These are phyloP conservation scores for Ruditapes philippinarum DNA, from an alignment of 1,140 invertebrate genomes.

Conservation along the genomic window DNA sequence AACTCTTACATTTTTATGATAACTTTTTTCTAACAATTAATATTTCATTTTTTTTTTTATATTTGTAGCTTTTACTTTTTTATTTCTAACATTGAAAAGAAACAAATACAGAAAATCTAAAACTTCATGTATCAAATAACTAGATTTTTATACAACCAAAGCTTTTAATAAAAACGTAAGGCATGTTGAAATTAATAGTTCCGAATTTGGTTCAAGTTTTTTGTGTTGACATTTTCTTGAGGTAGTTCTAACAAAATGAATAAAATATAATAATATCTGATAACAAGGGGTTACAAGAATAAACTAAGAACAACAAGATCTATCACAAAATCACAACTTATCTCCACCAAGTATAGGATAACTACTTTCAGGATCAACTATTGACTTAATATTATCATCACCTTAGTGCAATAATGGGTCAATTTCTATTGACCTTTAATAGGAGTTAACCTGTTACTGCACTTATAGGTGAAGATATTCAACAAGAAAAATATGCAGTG, in stretches of 20 bases:
- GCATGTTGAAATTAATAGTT: too few relatives aligned
- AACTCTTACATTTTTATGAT: too few relatives aligned
- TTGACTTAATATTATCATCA: too few relatives aligned
- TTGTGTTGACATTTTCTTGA: not conserved
- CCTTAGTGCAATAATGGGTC: too few relatives aligned
- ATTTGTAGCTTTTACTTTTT: not conserved
- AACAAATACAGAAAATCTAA: not conserved
- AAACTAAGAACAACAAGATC: constrained; percentile 29
- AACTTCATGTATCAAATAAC: not conserved
- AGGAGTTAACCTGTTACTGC: too few relatives aligned
- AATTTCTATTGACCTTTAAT: too few relatives aligned
- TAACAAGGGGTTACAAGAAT: constrained; percentile 41
- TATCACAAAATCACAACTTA: constrained; percentile 18
- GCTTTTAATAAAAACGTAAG: not conserved
- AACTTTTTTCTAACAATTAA: too few relatives aligned
- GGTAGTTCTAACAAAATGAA: constrained; percentile 5
- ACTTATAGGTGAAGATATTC: too few relatives aligned
- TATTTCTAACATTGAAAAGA: not conserved
- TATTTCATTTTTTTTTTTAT: not conserved
- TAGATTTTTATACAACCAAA: not conserved
- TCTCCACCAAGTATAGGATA: too few relatives aligned
- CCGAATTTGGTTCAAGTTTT: too few relatives aligned
- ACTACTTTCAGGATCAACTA: too few relatives aligned
- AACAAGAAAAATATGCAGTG: too few relatives aligned
- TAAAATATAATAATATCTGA: constrained; percentile 47